Base-by-base conservation (phyloP, 30 jellyfish, hydroid and myxozoan genomes). In the Morbakka virulenta region DNA sequence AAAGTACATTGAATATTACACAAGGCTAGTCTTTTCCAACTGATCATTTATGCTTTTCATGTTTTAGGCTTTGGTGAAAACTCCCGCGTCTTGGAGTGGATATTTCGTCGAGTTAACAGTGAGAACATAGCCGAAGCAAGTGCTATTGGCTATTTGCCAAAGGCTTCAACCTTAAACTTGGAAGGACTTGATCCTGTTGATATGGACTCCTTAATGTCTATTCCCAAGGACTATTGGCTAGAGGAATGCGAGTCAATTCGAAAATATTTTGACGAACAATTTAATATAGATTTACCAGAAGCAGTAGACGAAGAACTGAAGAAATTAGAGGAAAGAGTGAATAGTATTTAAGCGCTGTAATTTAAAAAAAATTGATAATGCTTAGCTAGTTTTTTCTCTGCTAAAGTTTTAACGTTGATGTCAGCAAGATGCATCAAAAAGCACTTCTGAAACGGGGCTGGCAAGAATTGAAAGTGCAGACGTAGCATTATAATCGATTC, bases 31-130 rank as follows among this genome's bases (percentile, higher is more conserved):
- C n/a, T n/a, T n/a, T n/a, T n/a, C n/a, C n/a, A n/a, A n/a, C n/a
- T n/a, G n/a, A n/a, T n/a, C n/a, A n/a, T n/a, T n/a, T n/a, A n/a
- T n/a, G n/a, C n/a, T n/a, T n/a, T n/a, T n/a, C n/a, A n/a, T n/a
- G n/a, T n/a, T n/a, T n/a, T 24, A 89, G 97, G 99, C 35, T 93
- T 93, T 68, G 96, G 99, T 1, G 99, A 93, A 69, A 93, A 93
- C 32, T 64, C 74, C 14, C 94, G 99, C 22, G 99, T 93, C n/a
- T 67, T 93, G 33, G 93, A 86, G 32, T 93, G 97, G 97, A 72
- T 93, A 17, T 81, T 67, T 22, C 65, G 76, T 28, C 76, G 97
- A 22, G 74, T 79, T 4, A 61, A 82, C 81, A 50, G 63, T 17
- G 94, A 53, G 27, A 96, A 93, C 66, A 70, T 47, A 57, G 93